Evolutionary conservation across 2,888 invertebrate species (phyloP), one percentile per base, ranked within the genome.

Genomic region (Nomada hirtipes): DNA sequence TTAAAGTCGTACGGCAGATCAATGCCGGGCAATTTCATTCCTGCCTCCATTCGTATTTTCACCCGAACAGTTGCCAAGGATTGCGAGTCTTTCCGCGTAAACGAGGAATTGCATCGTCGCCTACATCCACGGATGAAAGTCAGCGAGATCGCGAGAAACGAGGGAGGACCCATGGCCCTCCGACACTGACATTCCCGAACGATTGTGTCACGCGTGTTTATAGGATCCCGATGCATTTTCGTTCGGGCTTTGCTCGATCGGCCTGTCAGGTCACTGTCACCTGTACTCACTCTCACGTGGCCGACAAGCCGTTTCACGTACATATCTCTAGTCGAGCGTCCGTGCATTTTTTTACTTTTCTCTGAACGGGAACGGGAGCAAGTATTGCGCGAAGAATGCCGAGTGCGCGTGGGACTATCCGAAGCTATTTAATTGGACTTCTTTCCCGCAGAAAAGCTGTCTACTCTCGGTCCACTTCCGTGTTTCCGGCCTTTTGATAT

Each of bases 161-260:
- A 44, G 60, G 59, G 76, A 76, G 87, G 85, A 85, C 79, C 85
- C 85, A 71, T 71, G 79, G 85, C 83, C 82, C 86, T 85, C 79
- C 84, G 84, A 90, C 84, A 86, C 81, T 83, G 83, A 71, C 86
- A 89, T 89, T 89, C 90, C 81, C 89, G 61, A 88, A 87, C 84
- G 89, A 86, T 90, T 90, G 86, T 89, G 90, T 89, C 89, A 89
- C 82, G 75, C 81, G 68, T 86, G 82, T 85, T 81, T 89, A 89
- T 89, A 89, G 83, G 72, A 79, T 61, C 71, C 59, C 79, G 71
- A 61, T 81, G 85, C 81, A 61, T 85, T 89, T 89, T 73, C 76
- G 89, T 83, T 59, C 78, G 81, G 71, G 68, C 74, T 67, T 63
- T 71, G 52, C 72, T 57, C 65, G 59, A 72, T 72, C 72, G n/a